phyloP scores from a whole-genome alignment of 2,888 invertebrate species.

The Apamea crenata region DNA sequence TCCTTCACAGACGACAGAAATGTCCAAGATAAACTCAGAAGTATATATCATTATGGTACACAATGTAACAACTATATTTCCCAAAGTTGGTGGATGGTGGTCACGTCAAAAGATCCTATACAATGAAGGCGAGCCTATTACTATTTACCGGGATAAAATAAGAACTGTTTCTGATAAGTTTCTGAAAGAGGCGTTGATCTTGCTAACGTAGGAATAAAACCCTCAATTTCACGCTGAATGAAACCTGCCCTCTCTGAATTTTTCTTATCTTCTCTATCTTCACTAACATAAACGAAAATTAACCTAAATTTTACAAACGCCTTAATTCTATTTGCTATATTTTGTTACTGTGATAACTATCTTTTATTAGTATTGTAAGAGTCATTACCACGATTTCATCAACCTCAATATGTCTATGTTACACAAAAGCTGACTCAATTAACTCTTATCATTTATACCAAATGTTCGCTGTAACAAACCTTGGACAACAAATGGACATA shows the following conservation, averaged over 20 bases:
- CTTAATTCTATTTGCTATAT: neutral
- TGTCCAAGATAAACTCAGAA: neutral
- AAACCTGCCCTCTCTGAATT: neutral
- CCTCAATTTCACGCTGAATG: neutral
- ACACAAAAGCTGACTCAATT: constrained; percentile 40
- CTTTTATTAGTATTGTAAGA: constrained; percentile 18
- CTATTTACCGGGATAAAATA: constrained; percentile 7
- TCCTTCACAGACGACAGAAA: neutral
- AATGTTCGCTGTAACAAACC: constrained; percentile 28
- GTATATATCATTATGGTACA: neutral
- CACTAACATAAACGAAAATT: constrained; percentile 11
- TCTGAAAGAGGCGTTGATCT: neutral
- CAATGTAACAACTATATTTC: constrained; percentile 1
- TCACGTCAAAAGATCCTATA: neutral
- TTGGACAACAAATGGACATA: constrained; percentile 17
- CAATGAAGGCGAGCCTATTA: constrained; percentile 9
- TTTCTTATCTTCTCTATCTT: constrained; percentile 41
- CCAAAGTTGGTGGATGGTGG: neutral
- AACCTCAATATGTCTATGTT: constrained; percentile 40
- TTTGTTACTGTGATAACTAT: constrained; percentile 5
- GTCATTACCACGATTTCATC: constrained; percentile 36
- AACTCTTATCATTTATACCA: constrained; percentile 43
- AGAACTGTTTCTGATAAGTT: neutral
- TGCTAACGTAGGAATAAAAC: constrained; percentile 6
- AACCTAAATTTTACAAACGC: constrained; percentile 22